A percentile compares a stretch with the other conserved stretches of the same genome.
Evolutionary conservation across 2,797 vertebrate genomes (phyloP).

Genomic region (Morus bassanus): DNA sequence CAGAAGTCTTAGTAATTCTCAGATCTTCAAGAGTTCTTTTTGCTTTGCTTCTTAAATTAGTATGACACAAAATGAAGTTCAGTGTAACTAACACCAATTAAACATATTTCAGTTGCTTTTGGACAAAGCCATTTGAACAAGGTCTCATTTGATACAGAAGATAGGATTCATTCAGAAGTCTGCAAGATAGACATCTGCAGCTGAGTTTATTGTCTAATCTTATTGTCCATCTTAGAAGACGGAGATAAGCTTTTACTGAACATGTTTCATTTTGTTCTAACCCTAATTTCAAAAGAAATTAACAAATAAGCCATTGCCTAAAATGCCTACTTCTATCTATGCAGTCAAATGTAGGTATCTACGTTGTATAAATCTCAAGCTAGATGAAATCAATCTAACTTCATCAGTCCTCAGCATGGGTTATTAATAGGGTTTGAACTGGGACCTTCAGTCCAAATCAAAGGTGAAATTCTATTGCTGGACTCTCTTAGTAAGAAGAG

Average conservation of each 20-base stretch:
- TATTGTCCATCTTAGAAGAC: neutral
- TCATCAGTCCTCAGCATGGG: neutral
- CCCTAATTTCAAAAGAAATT: neutral
- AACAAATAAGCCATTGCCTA: neutral
- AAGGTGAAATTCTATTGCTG: neutral
- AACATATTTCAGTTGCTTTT: neutral
- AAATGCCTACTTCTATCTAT: neutral
- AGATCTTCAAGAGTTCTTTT: constrained; percentile 14
- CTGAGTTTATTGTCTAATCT: neutral
- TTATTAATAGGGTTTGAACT: neutral
- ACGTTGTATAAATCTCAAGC: neutral
- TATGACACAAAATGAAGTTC: neutral
- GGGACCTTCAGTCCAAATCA: neutral
- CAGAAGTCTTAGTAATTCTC: constrained; percentile 40
- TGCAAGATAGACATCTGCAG: neutral
- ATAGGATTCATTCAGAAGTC: neutral
- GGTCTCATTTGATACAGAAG: neutral
- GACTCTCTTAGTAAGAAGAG: neutral
- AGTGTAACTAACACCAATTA: neutral
- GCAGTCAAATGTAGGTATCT: neutral
- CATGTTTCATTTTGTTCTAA: neutral
- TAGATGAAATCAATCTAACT: neutral
- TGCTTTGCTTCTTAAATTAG: neutral
- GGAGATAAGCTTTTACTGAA: neutral
- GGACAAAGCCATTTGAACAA: neutral